Conservation (phyloP, 2,113 vertebrate species). For the Marmota monax region DNA sequence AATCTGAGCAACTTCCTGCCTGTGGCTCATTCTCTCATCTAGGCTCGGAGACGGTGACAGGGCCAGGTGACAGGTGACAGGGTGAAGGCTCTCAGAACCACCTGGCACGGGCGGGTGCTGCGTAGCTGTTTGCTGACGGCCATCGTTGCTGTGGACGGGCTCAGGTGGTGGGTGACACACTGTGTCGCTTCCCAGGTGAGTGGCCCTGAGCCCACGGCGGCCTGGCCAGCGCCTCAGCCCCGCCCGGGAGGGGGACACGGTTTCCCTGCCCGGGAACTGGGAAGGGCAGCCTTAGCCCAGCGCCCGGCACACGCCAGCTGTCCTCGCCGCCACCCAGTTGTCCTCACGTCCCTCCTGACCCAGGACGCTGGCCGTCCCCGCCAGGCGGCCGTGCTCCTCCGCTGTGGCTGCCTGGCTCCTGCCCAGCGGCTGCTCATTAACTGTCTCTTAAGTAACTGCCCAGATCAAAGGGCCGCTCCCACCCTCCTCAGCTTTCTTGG, state of each 20-base stretch:
- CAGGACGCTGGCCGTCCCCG: background rate
- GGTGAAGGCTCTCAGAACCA: background rate
- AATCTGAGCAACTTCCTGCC: background rate
- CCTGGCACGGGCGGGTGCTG: too few species aligned
- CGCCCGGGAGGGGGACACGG: background rate
- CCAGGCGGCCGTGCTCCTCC: background rate
- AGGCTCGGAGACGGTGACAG: background rate
- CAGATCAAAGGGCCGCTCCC: too few species aligned
- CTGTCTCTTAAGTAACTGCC: constrained; percentile 70
- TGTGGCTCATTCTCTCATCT: background rate
- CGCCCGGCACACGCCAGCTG: background rate
- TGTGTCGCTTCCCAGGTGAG: background rate
- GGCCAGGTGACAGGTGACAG: fast-evolving
- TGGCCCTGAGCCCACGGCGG: too few species aligned
- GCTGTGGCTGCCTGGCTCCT: too few species aligned
- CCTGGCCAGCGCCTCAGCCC: too few species aligned
- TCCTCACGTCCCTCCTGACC: constrained; percentile 1
- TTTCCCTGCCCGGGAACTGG: too few species aligned
- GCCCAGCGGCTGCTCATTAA: too few species aligned
- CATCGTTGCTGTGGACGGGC: background rate
- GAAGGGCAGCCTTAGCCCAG: too few species aligned
- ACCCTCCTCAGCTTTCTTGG: constrained; percentile 55
- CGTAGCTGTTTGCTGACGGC: background rate
- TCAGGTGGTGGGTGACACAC: background rate
- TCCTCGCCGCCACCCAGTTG: background rate